Base-by-base conservation (phyloP, 2,888 invertebrate genomes). In the Noctua fimbriata region DNA sequence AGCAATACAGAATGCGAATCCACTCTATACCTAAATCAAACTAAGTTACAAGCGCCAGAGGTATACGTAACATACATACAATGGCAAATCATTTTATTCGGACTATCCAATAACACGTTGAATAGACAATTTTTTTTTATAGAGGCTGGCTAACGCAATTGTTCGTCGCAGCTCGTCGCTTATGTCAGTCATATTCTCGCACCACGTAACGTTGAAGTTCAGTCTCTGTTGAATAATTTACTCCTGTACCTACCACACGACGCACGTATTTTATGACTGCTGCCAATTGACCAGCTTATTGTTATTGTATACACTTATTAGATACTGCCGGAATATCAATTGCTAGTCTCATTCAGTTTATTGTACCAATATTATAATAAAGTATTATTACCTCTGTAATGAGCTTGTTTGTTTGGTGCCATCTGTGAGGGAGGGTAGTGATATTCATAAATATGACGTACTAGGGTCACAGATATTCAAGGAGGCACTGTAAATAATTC, bases 241-340 rank as follows among this genome's bases (percentile, higher is more conserved):
- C 41, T 85, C 73, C 28, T 21, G 41, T 47, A 28, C n/a, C 32
- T 24, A 36, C 24, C n/a, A 36, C 14, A n/a, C 49, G 80, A 67
- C 63, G 24, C 73, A 79, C 71, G 63, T 86, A 81, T 78, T 87
- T 36, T 89, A 87, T 78, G 79, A 63, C 55, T 36, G 55, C 32
- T 79, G 55, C 74, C 89, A 89, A 82, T 89, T 82, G 87, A 78
- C 73, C 41, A 67, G 75, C 44, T 72, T 73, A 78, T 79, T 82
- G 78, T 78, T 75, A 86, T 78, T 76, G 58, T 70, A 70, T 77
- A 65, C 52, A 47, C 52, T 77, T 82, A 84, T 78, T 60, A 70
- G 65, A 44, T 80, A 69, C 73, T 55, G 63, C 36, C 58, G 44
- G 84, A 85, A 87, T 85, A 76, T 84, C 67, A 85, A 85, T 84